Base-by-base conservation (phyloP, 2,888 invertebrate genomes). In the Pegoplata infirma region DNA sequence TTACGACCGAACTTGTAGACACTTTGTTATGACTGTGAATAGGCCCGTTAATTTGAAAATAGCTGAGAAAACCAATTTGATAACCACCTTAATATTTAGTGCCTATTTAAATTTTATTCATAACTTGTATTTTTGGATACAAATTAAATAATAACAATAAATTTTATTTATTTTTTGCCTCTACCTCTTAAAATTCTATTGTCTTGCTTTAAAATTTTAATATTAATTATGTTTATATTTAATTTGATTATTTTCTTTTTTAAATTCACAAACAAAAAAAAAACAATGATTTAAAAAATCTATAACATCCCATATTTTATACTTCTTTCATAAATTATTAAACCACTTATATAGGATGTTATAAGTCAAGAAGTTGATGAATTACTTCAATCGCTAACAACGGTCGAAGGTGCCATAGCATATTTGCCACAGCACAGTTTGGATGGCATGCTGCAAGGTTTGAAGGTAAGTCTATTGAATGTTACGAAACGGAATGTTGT, bases 401-500 rank as follows among this genome's bases (percentile, higher is more conserved):
- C 91, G 82, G 92, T 94, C 80, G 95, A 95, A 90, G 91, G 91
- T 81, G 91, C 91, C 82, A 92, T 94, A 83, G 91, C 92, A 72
- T 92, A 92, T 85, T 91, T 95, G 82, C 95, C 95, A 16, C 91
- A 92, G 82, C 93, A 93, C 86, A 94, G 92, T 87, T 92, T 95
- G 83, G 92, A 93, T 81, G 91, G 92, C 67, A 95, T 95, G 94
- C 91, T 94, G 82, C 90, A 91, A 61, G 93, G 93, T 82, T 91
- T 95, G 49, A 91, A 91, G 93, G 95, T 95, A 90, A 94, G 82
- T 81, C n/a, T n/a, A n/a, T n/a, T 12, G 68, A 59, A 56, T 74
- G 64, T 53, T 44, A 40, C 5, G 3, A 32, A 32, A 32, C 8
- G 32, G 5, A 10, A 44, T 14, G 14, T 47, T 49, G 10, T 1